Evolutionary conservation across 2,888 invertebrate species (phyloP), one percentile per base, ranked within the genome.

Genomic region (Caenorhabditis panamensis): DNA sequence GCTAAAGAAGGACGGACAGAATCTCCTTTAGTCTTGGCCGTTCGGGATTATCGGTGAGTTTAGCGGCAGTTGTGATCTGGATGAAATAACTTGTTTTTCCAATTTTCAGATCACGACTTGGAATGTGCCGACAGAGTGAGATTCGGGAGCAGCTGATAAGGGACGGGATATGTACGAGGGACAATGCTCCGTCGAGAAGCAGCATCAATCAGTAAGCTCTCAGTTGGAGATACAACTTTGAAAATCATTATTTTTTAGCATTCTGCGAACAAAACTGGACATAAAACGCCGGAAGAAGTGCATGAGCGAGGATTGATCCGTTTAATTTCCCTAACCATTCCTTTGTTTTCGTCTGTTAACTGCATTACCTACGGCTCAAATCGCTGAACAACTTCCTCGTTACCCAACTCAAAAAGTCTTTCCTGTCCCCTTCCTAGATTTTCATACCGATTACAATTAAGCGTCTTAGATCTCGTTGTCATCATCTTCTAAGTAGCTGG

Each of bases 1-100:
- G 90, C 90, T 1, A 90, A 90, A 72, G 90, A 90, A 78, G 88
- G 89, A 11, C 73, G 90, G 13, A 84, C 87, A 20, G 90, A 90
- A 82, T 87, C 87, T 41, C 89, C 90, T 4, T 64, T 90, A 49
- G 90, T 90, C 1, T 73, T 84, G 6, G 89, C 90, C 22, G 89
- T 90, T 72, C 79, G 90, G 51, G 89, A 89, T 79, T 90, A 90
- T 80, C 80, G 89, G 73, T 82, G 66, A 51, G 54, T 18, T 53
- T 16, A 20, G 31, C 4, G 24, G 24, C 54, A 54, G 13, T 68
- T 58, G 31, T 28, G 18, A 26, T 26, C 8, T 26, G 24, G 3
- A 36, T 47, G n/a, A 28, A 62, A 67, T 47, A 18, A 44, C 22
- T 58, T 59, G 28, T 24, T 9, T 49, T 22, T 16, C 31, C 9